These are phyloP conservation scores for Pitta sordida DNA, from an alignment of 2,113 vertebrate species.

Conservation along the genomic window DNA sequence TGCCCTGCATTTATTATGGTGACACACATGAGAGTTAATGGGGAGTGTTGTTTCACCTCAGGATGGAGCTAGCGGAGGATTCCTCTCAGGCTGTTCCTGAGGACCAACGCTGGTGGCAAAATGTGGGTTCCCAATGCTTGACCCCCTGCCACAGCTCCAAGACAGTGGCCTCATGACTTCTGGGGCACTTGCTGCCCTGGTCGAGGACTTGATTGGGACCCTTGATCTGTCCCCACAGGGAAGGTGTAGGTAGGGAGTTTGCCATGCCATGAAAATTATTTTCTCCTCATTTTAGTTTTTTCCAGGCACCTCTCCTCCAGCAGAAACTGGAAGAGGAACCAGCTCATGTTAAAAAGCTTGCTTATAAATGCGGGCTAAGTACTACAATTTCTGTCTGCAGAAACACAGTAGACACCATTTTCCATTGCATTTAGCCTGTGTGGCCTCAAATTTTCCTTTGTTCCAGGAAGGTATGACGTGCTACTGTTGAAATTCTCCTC, in stretches of 20 bases:
- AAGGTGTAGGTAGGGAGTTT: fast-evolving
- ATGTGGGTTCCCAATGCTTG: fast-evolving
- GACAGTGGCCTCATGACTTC: not conserved
- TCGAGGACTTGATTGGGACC: fast-evolving
- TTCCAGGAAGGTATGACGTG: not conserved
- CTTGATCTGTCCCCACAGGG: fast-evolving
- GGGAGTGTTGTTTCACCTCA: fast-evolving
- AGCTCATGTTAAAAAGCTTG: not conserved
- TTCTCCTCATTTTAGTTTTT: not conserved
- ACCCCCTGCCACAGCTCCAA: fast-evolving
- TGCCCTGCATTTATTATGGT: fast-evolving
- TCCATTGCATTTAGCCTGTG: not conserved
- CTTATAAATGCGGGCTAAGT: not conserved
- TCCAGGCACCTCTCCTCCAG: fast-evolving
- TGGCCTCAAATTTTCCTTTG: not conserved
- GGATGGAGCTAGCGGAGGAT: not conserved
- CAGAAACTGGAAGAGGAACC: not conserved
- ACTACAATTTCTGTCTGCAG: not conserved
- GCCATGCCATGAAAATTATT: not conserved
- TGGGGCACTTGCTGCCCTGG: fast-evolving
- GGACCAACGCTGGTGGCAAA: fast-evolving
- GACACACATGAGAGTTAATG: not conserved
- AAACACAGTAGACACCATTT: not conserved
- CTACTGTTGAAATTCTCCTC: not conserved
- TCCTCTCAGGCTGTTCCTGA: not conserved